A percentile compares a stretch with the other conserved stretches of the same genome.
Evolutionary conservation across 2,888 invertebrate genomes (phyloP).

Genomic region (Bombylius discolor): DNA sequence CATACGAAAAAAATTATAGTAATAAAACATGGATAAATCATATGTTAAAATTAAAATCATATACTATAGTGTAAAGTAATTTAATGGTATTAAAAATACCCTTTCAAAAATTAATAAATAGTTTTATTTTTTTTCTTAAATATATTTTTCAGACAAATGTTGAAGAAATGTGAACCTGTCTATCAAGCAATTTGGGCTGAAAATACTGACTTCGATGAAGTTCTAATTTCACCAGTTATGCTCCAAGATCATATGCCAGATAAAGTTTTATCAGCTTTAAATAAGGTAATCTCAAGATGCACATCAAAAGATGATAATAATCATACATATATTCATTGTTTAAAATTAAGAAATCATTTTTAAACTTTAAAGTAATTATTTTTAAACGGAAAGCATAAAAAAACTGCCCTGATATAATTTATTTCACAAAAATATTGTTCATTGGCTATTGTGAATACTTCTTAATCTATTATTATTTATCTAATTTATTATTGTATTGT

Average conservation of each 20-base stretch:
- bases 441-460: too few relatives aligned
- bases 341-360: too few relatives aligned
- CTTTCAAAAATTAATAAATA: not conserved
- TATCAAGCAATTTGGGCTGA: conserved; percentile 81
- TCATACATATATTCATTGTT: not conserved
- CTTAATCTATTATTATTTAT: too few relatives aligned
- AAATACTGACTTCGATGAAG: conserved; percentile 73
- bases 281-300: conserved; percentile 52
- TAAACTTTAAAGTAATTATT: too few relatives aligned
- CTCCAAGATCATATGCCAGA: conserved; percentile 87
- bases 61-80: not conserved
- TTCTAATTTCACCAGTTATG: conserved; percentile 80
- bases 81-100: not conserved
- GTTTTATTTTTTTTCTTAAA: not conserved
- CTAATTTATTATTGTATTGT: too few relatives aligned
- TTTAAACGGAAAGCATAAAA: too few relatives aligned
- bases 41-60: too few relatives aligned
- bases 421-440: too few relatives aligned
- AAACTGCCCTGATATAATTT: too few relatives aligned
- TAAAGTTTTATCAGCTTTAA: conserved; percentile 65
- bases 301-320: not conserved
- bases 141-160: conserved; percentile 44
- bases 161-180: conserved; percentile 60
- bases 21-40: not conserved
- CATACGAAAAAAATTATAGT: too few relatives aligned